Percentiles rank a stretch among this genome's conserved stretches.
Conservation (phyloP, 1,140 invertebrate genomes). For the Polypedilum vanderplanki region DNA sequence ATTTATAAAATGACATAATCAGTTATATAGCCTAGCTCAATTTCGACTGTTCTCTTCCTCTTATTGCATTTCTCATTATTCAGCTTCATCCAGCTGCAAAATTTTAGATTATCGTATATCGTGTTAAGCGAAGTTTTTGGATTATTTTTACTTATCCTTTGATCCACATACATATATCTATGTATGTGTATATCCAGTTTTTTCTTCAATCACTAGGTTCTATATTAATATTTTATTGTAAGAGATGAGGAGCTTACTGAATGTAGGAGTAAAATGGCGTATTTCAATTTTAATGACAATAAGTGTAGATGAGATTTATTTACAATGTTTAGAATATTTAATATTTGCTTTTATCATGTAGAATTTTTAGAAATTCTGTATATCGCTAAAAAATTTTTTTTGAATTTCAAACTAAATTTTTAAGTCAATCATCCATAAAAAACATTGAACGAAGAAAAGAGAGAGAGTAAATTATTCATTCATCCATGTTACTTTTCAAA, state of each 20-base stretch:
- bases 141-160: slow-evolving; percentile 10
- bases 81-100: background rate
- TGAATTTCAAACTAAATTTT: background rate
- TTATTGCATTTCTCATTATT: background rate
- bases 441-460: background rate
- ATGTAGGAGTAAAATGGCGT: too few relatives aligned
- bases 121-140: slow-evolving; percentile 9
- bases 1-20: slow-evolving; percentile 11
- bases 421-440: background rate
- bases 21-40: background rate
- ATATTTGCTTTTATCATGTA: too few relatives aligned
- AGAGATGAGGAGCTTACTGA: background rate
- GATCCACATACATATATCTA: background rate
- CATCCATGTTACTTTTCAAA: slow-evolving; percentile 18
- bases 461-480: background rate
- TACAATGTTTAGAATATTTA: too few relatives aligned
- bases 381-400: too few relatives aligned
- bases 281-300: too few relatives aligned
- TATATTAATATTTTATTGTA: background rate
- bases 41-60: background rate
- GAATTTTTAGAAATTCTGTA: too few relatives aligned
- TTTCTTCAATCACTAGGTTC: background rate
- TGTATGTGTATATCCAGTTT: background rate
- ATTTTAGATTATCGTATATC: slow-evolving; percentile 16
- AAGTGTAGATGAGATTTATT: too few relatives aligned